Base-by-base conservation (phyloP, 2,797 vertebrate genomes). In the Vultur gryphus region DNA sequence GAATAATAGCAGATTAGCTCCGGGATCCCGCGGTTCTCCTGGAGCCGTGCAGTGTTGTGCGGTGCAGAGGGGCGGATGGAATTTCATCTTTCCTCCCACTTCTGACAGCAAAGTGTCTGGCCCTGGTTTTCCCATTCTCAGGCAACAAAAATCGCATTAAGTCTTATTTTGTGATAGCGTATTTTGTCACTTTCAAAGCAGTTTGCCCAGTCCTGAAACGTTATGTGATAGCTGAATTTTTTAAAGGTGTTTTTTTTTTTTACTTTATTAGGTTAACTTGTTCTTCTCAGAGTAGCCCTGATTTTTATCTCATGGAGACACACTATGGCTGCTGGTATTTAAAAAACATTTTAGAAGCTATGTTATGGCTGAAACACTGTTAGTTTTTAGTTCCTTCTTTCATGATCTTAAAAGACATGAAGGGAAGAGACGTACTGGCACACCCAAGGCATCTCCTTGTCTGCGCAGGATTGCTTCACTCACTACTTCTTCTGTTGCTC, bases 1-100 rank as follows among this genome's bases (percentile, higher is more conserved):
- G 77, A 93, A 81, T 93, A 92, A 96, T 89, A 91, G 54, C 84
- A 84, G 84, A 84, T 96, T 93, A 84, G 39, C 91, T 87, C 61
- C 3, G 3, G 94, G 96, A 90, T 75, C 65, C 70, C 16, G 8
- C 6, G 26, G 77, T 71, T 84, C 59, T 86, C 73, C 92, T 14
- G 7, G 88, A 84, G 79, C 66, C 11, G 10, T 61, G 77, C 25
- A 31, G 71, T 10, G 9, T 54, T 72, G 93, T 41, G 59, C 31
- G 4, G 75, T 46, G 66, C 86, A 19, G 90, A 88, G 87, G 52
- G 43, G 21, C 2, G 26, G 91, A 49, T 84, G 88, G 90, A 73
- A 90, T 87, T 92, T 84, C 89, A 44, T 81, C 93, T 90, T 93
- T 61, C 43, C 77, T 95, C 75, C 79, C 46, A 10, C 80, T 71